Evolutionary conservation across 2,113 vertebrate species (phyloP), one percentile per base, ranked within the genome.

Genomic region (Hippocampus guttulatus): DNA sequence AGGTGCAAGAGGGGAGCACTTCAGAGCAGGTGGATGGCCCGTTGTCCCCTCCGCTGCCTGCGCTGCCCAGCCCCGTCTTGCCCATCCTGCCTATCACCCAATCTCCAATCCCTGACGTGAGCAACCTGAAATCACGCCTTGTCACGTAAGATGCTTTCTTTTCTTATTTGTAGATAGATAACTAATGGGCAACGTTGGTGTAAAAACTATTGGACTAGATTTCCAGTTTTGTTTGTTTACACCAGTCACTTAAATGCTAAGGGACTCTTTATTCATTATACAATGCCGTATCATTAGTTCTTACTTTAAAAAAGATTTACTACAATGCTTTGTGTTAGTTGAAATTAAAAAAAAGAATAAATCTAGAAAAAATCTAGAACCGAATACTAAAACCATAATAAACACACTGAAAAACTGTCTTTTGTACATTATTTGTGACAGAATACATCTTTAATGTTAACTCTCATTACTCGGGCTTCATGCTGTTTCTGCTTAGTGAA

Each of bases 131-230:
- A 40, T 90, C 92, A 3, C 91, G 91, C 66, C 79, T 92, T 47
- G 91, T 96, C 89, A 94, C 82, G 94, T 95, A 91, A 93, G 94
- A 57, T 25, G 4, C 63, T 45, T 40, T 12, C 6, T 27, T 27
- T 27, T 16, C 55, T 58, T 14, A 58, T 58, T 27, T 25, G n/a
- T 25, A 14, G 25, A 11, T 57, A 12, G n/a, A 3, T 58, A 4
- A 25, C 33, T 6, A 38, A 55, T 55, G n/a, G 54, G 8, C 54
- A 25, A 55, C 2, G 10, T 11, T n/a, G 5, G 54, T 55, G 20
- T 55, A 8, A 55, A 52, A 23, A n/a, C 1, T 10, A 6, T 55
- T 57, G 11, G 3, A 25, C 11, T 23, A 57, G 25, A 23, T 12
- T 25, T 27, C 15, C 23, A 12, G 23, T 23, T 38, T 38, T 20